A percentile compares a stretch with the other conserved stretches of the same genome.
phyloP scores from a whole-genome alignment of 2,797 vertebrate species.

The Diglossa cyanea region DNA sequence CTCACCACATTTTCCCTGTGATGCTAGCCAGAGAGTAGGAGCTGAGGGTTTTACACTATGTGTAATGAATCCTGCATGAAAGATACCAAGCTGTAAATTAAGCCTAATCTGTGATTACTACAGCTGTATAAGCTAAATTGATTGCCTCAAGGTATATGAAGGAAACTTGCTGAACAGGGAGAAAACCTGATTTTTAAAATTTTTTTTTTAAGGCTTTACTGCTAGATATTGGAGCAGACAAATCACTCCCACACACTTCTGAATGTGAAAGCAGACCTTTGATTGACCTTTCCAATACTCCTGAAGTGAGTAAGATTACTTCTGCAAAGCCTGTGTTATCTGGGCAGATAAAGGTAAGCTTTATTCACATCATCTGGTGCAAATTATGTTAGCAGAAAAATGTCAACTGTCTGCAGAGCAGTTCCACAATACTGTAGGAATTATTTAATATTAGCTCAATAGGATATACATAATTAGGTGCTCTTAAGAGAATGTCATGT shows the following conservation, averaged over 20 bases:
- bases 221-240: slow-evolving; percentile 68
- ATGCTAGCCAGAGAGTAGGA: background rate
- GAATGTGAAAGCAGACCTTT: slow-evolving; percentile 80
- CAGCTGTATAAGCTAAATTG: background rate
- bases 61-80: background rate
- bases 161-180: background rate
- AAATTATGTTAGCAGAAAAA: background rate
- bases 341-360: slow-evolving; percentile 82
- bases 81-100: background rate
- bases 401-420: background rate
- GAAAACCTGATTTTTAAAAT: background rate
- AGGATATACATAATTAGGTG: background rate
- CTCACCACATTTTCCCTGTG: background rate
- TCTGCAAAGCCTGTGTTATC: slow-evolving; percentile 15
- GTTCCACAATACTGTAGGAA: background rate
- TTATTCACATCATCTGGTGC: background rate
- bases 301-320: slow-evolving; percentile 64
- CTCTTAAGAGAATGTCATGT: background rate
- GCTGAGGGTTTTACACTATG: background rate
- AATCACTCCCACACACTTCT: background rate
- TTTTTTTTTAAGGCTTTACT: slow-evolving; percentile 76
- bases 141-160: background rate
- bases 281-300: slow-evolving; percentile 90
- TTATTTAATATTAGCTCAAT: background rate
- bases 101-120: background rate